Percentiles rank a stretch among this genome's conserved stretches.
phyloP scores from a whole-genome alignment of 1,140 invertebrate genomes.

The Panagrolaimus sp. region DNA sequence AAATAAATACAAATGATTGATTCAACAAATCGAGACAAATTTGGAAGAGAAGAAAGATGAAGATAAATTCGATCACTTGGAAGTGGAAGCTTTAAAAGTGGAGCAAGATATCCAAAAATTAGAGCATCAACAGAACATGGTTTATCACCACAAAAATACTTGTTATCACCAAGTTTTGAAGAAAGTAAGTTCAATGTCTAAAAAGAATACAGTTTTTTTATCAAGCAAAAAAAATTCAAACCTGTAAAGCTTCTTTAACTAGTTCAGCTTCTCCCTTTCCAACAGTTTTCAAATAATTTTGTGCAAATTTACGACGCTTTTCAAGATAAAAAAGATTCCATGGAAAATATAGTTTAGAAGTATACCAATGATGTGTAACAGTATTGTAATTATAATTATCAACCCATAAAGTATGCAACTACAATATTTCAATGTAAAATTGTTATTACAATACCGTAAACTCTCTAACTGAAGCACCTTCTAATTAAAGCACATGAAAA shows the following conservation, averaged over 20 bases:
- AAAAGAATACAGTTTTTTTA: no score
- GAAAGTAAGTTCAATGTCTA: conserved; percentile 69
- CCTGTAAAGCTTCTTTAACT: conserved; percentile 42
- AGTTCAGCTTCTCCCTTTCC: conserved; percentile 27
- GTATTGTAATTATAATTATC: conserved; percentile 51
- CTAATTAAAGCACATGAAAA: no score
- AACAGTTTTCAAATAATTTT: conserved; percentile 16
- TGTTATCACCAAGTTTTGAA: conserved; percentile 70
- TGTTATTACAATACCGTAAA: no score
- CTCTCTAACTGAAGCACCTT: no score
- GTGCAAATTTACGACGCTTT: conserved; percentile 29
- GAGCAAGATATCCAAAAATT: conserved; percentile 80
- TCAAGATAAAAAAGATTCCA: conserved; percentile 55
- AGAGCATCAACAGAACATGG: conserved; percentile 79
- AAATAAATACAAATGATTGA: conserved; percentile 53
- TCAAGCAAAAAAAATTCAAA: background rate
- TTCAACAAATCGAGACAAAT: conserved; percentile 70
- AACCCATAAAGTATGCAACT: conserved; percentile 50
- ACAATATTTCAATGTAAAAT: no score
- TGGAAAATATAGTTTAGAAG: conserved; percentile 43
- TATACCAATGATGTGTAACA: conserved; percentile 47
- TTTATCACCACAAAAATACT: conserved; percentile 75
- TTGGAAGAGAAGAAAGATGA: conserved; percentile 72
- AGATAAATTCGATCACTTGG: conserved; percentile 71
- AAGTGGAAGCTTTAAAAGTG: conserved; percentile 75